phyloP scores from a whole-genome alignment of 2,888 invertebrate genomes.

The Amphiduros pacificus region DNA sequence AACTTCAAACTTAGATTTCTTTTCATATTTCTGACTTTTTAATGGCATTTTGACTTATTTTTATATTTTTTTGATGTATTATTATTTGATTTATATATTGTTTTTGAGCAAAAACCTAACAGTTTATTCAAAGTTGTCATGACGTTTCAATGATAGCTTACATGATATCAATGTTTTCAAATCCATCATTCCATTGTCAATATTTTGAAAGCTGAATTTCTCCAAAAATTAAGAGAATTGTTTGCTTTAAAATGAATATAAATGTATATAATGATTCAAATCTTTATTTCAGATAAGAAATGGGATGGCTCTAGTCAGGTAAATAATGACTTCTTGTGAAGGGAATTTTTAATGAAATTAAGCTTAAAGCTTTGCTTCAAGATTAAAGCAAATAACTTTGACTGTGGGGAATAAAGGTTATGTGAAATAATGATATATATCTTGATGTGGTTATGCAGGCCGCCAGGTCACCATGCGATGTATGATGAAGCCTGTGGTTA shows the following conservation, averaged over 20 bases:
- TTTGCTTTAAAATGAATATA: not conserved
- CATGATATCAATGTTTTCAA: not conserved
- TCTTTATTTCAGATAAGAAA: constrained; percentile 63
- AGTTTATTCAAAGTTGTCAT: constrained; percentile 36
- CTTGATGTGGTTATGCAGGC: constrained; percentile 37
- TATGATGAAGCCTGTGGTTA: constrained; percentile 78
- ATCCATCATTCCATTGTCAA: not conserved
- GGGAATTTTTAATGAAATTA: not conserved
- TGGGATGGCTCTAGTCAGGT: constrained; percentile 77
- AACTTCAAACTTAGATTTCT: too few relatives aligned
- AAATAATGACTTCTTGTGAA: constrained; percentile 15
- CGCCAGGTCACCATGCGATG: constrained; percentile 90
- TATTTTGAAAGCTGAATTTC: too few relatives aligned
- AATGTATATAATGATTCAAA: not conserved
- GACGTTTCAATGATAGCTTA: not conserved
- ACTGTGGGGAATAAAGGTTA: not conserved
- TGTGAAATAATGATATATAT: not conserved
- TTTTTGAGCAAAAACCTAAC: not conserved
- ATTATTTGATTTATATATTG: not conserved
- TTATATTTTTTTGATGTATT: constrained; percentile 2
- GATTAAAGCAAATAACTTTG: not conserved
- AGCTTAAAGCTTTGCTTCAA: too few relatives aligned
- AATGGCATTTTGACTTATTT: not conserved
- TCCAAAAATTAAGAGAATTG: too few relatives aligned
- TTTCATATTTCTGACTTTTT: not conserved